Conservation (phyloP, 2,113 vertebrate species). For the Osmerus mordax region DNA sequence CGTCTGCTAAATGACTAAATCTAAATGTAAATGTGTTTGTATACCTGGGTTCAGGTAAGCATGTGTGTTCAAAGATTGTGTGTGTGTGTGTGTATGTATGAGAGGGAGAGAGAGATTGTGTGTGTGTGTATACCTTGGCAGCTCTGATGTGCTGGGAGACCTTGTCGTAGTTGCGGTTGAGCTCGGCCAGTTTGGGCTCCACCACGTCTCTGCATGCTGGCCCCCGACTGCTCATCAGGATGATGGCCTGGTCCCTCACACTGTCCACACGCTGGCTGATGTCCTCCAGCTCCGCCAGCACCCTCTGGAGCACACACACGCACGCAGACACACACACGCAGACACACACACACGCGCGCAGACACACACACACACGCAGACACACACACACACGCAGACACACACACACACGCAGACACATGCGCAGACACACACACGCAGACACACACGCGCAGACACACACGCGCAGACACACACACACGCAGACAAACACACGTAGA, state of each 20-base stretch:
- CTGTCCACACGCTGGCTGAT: conserved; percentile 83
- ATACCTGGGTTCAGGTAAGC: no score
- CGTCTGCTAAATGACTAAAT: no score
- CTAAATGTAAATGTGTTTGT: no score
- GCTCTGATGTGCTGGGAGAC: conserved; percentile 91
- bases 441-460: no score
- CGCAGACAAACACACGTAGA: conserved; percentile 1
- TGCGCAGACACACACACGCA: no score
- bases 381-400: neutral
- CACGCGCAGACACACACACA: neutral
- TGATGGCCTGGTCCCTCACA: conserved; percentile 85
- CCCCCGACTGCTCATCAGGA: conserved; percentile 87
- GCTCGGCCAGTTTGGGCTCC: conserved; percentile 84
- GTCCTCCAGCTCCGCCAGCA: conserved; percentile 83
- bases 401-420: neutral
- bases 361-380: neutral
- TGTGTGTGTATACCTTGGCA: conserved; percentile 73
- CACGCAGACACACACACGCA: neutral
- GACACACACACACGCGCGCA: neutral
- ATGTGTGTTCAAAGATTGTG: neutral
- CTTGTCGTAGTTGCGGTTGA: conserved; percentile 93
- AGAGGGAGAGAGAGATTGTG: neutral
- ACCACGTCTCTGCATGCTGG: conserved; percentile 83
- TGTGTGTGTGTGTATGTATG: neutral
- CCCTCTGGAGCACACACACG: conserved; percentile 65